phyloP scores from a whole-genome alignment of 2,888 invertebrate genomes.

The Athalia rosae region DNA sequence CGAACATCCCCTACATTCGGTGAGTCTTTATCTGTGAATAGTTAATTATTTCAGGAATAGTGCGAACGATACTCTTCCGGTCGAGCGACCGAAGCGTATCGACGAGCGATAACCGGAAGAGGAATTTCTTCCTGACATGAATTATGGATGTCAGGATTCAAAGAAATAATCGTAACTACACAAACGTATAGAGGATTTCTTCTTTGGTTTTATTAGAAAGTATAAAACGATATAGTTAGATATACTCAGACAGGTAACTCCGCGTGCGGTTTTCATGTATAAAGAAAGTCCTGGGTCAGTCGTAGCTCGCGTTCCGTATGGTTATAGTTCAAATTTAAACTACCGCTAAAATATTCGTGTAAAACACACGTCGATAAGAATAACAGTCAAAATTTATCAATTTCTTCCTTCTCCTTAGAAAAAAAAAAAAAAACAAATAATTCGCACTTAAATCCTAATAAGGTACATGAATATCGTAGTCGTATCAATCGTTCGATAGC shows the following conservation, averaged over 20 bases:
- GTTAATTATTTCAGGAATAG: too few species aligned
- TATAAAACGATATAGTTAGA: conserved; percentile 23
- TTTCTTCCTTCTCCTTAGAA: not conserved
- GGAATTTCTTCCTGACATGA: not conserved
- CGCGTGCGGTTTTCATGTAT: not conserved
- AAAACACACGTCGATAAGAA: too few species aligned
- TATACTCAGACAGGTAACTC: conserved; percentile 6
- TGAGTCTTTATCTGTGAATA: conserved; percentile 75
- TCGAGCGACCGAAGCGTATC: too few species aligned
- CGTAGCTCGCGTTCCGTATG: not conserved
- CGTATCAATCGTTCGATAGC: not conserved
- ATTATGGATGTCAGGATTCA: not conserved
- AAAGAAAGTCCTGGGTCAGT: conserved; percentile 13
- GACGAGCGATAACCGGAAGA: not conserved
- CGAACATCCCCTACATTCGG: conserved; percentile 93
- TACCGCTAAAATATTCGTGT: too few species aligned
- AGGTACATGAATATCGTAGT: not conserved
- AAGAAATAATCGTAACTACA: not conserved
- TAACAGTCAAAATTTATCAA: too few species aligned
- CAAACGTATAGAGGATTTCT: conserved; percentile 50
- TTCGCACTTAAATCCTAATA: conserved; percentile 17
- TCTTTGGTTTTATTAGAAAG: conserved; percentile 71
- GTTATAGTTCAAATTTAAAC: not conserved
- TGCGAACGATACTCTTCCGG: too few species aligned
- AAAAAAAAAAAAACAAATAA: conserved; percentile 6